Percentiles rank a stretch among this genome's conserved stretches.
These are phyloP conservation scores for Salvator merianae DNA, from an alignment of 2,113 vertebrate species.

Conservation along the genomic window DNA sequence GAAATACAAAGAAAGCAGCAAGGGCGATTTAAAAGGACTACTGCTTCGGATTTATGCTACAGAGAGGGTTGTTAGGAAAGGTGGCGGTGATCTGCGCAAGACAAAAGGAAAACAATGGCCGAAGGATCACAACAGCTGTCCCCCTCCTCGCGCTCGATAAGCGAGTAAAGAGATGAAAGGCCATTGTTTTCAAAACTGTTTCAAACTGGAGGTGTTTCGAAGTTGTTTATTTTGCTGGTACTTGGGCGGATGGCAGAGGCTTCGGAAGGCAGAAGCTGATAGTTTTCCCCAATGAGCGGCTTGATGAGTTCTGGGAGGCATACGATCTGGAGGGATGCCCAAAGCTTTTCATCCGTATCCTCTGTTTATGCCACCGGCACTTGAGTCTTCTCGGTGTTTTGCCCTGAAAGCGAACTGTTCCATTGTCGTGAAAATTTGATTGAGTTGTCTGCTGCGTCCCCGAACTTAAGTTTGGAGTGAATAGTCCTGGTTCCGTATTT, in stretches of 20 bases:
- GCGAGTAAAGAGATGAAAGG: neutral
- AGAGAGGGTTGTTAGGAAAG: neutral
- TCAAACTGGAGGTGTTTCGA: no score
- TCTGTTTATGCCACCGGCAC: neutral
- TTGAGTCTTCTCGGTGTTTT: neutral
- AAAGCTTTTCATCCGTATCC: neutral
- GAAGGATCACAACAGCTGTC: no score
- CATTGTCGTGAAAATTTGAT: no score
- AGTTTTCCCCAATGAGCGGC: neutral
- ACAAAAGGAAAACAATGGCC: neutral
- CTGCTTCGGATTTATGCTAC: neutral
- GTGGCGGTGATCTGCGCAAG: neutral
- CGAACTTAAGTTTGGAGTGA: no score
- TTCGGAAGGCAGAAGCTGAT: neutral
- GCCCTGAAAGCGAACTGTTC: neutral
- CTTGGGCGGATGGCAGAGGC: no score
- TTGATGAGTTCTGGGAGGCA: neutral
- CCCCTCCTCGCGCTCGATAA: neutral
- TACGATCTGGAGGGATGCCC: neutral
- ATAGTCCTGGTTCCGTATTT: no score
- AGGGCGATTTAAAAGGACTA: slow-evolving; percentile 29
- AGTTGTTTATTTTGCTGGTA: neutral
- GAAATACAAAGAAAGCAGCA: neutral
- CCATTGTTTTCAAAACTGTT: neutral
- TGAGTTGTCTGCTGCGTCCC: no score